A percentile compares a stretch with the other conserved stretches of the same genome.
phyloP scores from a whole-genome alignment of 2,113 vertebrate genomes.

The Tichodroma muraria region DNA sequence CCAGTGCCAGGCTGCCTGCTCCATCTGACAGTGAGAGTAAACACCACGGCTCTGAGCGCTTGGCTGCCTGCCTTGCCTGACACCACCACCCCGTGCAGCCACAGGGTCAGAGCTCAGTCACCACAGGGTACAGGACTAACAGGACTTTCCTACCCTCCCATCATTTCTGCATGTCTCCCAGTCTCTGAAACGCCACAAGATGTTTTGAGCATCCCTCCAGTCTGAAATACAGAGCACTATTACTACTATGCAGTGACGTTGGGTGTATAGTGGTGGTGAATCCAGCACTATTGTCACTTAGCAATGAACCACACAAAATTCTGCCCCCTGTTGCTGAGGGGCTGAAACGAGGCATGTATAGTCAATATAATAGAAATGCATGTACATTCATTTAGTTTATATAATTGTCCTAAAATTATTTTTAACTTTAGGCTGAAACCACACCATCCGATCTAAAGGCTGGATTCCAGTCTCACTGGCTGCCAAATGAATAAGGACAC shows the following conservation, averaged over 20 bases:
- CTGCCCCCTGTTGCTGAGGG: neutral
- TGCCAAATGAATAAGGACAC: neutral
- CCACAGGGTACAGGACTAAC: neutral
- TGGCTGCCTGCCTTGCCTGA: slow-evolving; percentile 9
- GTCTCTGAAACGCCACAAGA: neutral
- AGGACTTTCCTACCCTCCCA: neutral
- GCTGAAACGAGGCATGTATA: neutral
- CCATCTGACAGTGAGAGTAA: slow-evolving; percentile 36
- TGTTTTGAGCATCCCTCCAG: neutral
- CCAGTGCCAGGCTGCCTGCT: slow-evolving; percentile 50
- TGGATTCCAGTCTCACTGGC: neutral
- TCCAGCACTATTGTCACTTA: neutral
- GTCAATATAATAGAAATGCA: neutral
- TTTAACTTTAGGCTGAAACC: neutral
- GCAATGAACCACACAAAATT: neutral
- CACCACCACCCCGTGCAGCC: neutral
- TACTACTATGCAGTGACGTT: fast-evolving
- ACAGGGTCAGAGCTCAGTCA: neutral
- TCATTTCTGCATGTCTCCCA: neutral
- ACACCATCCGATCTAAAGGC: neutral
- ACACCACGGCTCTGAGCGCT: neutral
- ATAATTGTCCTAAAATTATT: neutral
- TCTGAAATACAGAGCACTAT: neutral
- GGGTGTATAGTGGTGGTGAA: neutral
- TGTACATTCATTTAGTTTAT: neutral